phyloP scores from a whole-genome alignment of 2,113 vertebrate genomes.

The Sinosuthora webbiana region DNA sequence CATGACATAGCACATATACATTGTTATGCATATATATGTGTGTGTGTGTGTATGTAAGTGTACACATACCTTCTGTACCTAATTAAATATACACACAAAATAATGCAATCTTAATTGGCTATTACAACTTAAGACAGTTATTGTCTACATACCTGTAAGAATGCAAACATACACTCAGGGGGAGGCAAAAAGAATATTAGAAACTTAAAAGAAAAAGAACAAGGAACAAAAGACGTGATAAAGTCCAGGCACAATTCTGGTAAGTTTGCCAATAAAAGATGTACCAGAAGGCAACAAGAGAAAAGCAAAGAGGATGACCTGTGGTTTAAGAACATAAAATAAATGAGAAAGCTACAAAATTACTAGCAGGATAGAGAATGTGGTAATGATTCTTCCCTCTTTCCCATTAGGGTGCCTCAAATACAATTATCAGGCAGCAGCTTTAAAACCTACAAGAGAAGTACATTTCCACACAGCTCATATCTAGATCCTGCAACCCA shows the following conservation, averaged over 20 bases:
- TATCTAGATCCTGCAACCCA: background rate
- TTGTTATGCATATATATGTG: background rate
- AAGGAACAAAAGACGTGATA: background rate
- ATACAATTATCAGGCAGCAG: background rate
- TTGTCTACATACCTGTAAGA: background rate
- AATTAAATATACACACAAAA: background rate
- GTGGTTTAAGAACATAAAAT: background rate
- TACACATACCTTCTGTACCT: background rate
- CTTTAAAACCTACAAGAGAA: background rate
- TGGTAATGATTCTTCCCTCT: background rate
- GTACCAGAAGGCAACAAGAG: background rate
- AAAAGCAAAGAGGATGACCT: background rate
- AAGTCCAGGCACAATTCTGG: background rate
- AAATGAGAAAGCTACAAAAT: background rate
- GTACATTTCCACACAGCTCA: background rate
- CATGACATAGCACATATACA: background rate
- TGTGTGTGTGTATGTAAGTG: background rate
- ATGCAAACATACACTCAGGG: background rate
- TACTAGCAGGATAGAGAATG: background rate
- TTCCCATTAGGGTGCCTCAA: background rate
- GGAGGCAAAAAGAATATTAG: background rate
- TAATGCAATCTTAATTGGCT: background rate
- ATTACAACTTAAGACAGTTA: background rate
- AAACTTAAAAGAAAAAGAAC: background rate
- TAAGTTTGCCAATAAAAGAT: background rate